Evolutionary conservation across 2,797 vertebrate species (phyloP).

Genomic region (Poeciliopsis presidionis): DNA sequence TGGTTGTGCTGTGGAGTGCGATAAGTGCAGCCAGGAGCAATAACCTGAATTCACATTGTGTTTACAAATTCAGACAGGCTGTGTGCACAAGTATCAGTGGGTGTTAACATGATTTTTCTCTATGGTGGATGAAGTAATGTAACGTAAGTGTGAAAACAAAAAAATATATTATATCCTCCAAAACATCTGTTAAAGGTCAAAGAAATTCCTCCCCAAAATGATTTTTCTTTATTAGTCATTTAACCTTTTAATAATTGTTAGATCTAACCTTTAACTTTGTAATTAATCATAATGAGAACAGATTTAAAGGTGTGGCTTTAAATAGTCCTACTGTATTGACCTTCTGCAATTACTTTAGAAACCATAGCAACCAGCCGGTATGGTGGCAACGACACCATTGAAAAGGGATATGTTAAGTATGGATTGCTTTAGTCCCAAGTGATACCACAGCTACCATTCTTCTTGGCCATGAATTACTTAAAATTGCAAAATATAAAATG

Average conservation of each 20-base stretch:
- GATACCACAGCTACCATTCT: not conserved
- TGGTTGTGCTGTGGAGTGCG: not conserved
- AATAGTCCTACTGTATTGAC: not conserved
- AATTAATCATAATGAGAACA: slow-evolving; percentile 37
- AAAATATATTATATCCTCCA: not conserved
- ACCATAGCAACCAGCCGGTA: slow-evolving; percentile 30
- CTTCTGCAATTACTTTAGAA: slow-evolving; percentile 28
- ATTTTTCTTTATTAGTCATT: slow-evolving; percentile 39
- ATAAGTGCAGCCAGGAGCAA: not conserved
- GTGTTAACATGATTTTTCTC: not conserved
- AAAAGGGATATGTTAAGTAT: not conserved
- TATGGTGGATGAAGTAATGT: not conserved
- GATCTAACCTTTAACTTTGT: slow-evolving; percentile 39
- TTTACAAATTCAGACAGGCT: not conserved
- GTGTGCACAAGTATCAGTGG: not conserved
- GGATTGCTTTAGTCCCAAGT: not conserved
- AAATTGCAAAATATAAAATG: not conserved
- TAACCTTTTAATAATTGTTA: slow-evolving; percentile 47
- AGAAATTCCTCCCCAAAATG: slow-evolving; percentile 27
- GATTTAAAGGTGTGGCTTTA: slow-evolving; percentile 20
- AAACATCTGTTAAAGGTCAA: slow-evolving; percentile 48
- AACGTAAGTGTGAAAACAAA: not conserved
- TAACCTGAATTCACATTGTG: not conserved
- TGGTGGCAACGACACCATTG: slow-evolving; percentile 21
- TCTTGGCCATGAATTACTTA: not conserved